Base-by-base conservation (phyloP, 92 coral and sea anemone genomes). In the Siderastrea radians region DNA sequence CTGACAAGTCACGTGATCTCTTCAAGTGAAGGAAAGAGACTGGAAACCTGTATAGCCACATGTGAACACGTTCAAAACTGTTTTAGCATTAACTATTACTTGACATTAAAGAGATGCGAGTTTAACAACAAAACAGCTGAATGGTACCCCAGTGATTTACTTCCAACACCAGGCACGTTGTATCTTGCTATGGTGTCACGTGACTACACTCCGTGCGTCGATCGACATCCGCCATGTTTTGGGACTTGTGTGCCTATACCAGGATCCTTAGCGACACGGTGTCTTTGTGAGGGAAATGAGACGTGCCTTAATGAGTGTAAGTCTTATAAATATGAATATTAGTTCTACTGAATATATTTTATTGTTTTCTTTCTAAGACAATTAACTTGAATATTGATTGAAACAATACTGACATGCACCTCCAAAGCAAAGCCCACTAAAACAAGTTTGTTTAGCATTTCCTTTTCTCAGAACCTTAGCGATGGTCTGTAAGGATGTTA, bases 51-150 rank as follows among this genome's bases (percentile, higher is more conserved):
- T 53, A 79, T 87, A 19, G 60, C 74, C 64, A 75, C 74, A 38
- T 95, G 98, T 87, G 98, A 95, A 62, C 69, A 17, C 62, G 86
- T 73, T 9, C 14, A 44, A 4, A 72, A 82, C n/a, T 95, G 98
- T 72, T 90, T 78, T 61, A 95, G 98, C 60, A 85, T 90, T 11
- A 95, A 95, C 89, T 95, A 92, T 76, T 50, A 80, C 47, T 6
- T 61, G 9, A 58, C 81, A 9, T 48, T 78, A 5, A 75, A 77
- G 73, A 87, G 88, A 17, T 95, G 98, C 16, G 96, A 95, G 53
- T 62, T 87, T 15, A 95, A 93, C 93, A 93, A 79, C 60, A 82
- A 91, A 72, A 92, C 89, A 9, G 86, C 77, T 5, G 83, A 90
- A 69, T 75, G 90, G 92, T 70, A 77, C 49, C 77, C 80, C 15